Conservation (phyloP, 2,888 invertebrate genomes). For the Eupithecia subfuscata region DNA sequence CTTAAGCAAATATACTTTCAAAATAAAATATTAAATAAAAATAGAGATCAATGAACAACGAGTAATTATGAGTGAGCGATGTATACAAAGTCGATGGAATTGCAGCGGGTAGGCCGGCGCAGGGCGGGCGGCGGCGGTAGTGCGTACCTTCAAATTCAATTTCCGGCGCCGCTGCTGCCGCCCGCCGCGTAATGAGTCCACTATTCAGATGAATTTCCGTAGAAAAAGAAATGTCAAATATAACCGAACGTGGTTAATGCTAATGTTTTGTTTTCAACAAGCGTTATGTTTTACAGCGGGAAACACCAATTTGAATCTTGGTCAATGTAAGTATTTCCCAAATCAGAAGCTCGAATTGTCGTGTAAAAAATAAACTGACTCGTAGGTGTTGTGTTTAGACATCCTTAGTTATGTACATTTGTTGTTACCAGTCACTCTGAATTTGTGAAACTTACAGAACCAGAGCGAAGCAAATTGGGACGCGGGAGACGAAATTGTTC, state of each 20-base stretch:
- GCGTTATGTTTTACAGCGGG: too few relatives aligned
- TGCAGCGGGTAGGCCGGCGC: constrained; percentile 53
- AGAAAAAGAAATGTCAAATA: constrained; percentile 19
- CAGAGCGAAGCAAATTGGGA: constrained; percentile 49
- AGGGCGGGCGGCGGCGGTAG: constrained; percentile 61
- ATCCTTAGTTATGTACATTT: background rate
- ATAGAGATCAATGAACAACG: background rate
- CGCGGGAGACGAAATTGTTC: constrained; percentile 42
- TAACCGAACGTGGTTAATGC: background rate
- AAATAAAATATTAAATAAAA: too few relatives aligned
- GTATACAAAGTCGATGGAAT: constrained; percentile 55
- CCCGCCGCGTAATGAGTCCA: constrained; percentile 67
- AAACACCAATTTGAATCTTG: too few relatives aligned
- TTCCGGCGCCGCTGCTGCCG: constrained; percentile 66
- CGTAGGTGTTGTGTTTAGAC: background rate
- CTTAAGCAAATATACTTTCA: too few relatives aligned
- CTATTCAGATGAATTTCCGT: constrained; percentile 69
- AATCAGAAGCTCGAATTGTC: too few relatives aligned
- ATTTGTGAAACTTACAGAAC: constrained; percentile 44
- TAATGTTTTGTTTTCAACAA: background rate
- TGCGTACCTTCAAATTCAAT: constrained; percentile 81
- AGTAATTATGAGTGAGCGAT: background rate
- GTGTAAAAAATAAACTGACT: background rate
- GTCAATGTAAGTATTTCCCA: too few relatives aligned
- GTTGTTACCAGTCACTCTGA: background rate